Evolutionary conservation across 2,888 invertebrate species (phyloP).

Genomic region (Aquatica leii): DNA sequence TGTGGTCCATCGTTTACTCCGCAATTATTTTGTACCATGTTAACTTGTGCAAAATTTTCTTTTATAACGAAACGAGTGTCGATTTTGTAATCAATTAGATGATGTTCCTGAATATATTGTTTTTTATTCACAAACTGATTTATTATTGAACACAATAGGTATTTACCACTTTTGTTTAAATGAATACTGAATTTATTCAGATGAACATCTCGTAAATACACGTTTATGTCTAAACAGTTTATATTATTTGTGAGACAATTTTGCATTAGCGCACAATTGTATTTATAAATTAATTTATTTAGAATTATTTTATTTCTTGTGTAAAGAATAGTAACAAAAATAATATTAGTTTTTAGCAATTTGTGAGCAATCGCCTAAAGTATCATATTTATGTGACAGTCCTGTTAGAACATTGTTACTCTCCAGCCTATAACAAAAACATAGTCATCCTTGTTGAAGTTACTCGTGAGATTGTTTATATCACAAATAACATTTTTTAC

Average conservation of each 20-base stretch:
- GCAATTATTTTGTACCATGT: background rate
- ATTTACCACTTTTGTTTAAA: background rate
- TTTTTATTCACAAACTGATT: no score
- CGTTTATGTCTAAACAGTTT: conserved; percentile 6
- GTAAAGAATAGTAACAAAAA: background rate
- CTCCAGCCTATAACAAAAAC: background rate
- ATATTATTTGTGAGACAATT: background rate
- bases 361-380: background rate
- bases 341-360: background rate
- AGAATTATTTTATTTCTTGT: background rate
- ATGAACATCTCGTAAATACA: conserved; percentile 1
- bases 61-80: background rate
- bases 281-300: conserved; percentile 6
- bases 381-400: conserved; percentile 7
- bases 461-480: background rate
- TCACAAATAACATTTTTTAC: conserved; percentile 8
- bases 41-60: background rate
- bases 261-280: background rate
- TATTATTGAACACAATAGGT: no score
- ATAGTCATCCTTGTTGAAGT: background rate
- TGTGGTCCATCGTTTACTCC: background rate
- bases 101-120: no score
- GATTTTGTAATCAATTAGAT: background rate
- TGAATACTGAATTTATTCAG: background rate
- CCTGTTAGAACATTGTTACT: background rate